A percentile compares a stretch with the other conserved stretches of the same genome.
Evolutionary conservation across 2,888 invertebrate genomes (phyloP).

Genomic region (Tetragonula carbonaria): DNA sequence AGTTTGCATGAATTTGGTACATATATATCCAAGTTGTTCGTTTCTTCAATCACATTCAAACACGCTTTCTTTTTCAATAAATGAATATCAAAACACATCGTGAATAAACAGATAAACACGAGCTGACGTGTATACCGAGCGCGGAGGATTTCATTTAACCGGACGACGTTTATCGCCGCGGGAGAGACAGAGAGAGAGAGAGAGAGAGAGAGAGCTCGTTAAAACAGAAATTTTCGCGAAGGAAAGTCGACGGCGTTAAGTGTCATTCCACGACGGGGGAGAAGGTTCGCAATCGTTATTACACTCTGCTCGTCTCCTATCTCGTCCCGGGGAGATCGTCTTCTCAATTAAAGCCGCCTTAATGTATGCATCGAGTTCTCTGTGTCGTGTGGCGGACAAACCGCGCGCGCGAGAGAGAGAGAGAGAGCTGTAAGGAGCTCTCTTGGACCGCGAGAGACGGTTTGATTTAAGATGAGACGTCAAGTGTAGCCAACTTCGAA

Average conservation of each 20-base stretch:
- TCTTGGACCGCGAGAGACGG: slow-evolving; percentile 62
- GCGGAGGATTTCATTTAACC: neutral
- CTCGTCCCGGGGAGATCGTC: slow-evolving; percentile 69
- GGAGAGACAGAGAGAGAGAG: too few relatives aligned
- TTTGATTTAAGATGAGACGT: slow-evolving; percentile 77
- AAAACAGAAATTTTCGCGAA: neutral
- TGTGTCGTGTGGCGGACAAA: slow-evolving; percentile 74
- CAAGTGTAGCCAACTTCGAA: slow-evolving; percentile 72
- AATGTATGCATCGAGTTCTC: slow-evolving; percentile 83
- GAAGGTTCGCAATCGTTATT: slow-evolving; percentile 24
- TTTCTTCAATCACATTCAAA: too few relatives aligned
- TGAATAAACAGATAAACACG: too few relatives aligned
- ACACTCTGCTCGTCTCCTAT: neutral
- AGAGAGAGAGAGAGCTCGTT: neutral
- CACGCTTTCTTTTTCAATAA: too few relatives aligned
- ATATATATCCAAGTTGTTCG: too few relatives aligned
- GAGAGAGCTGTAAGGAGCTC: slow-evolving; percentile 59
- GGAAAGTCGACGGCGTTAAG: slow-evolving; percentile 33
- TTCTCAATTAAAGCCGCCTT: slow-evolving; percentile 80
- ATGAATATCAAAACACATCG: too few relatives aligned
- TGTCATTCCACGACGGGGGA: slow-evolving; percentile 11
- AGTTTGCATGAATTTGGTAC: too few relatives aligned
- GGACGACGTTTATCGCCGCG: neutral
- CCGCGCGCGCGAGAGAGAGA: slow-evolving; percentile 65
- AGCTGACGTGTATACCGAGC: neutral